Conservation (phyloP, 2,113 vertebrate genomes). For the Crotalus viridis region DNA sequence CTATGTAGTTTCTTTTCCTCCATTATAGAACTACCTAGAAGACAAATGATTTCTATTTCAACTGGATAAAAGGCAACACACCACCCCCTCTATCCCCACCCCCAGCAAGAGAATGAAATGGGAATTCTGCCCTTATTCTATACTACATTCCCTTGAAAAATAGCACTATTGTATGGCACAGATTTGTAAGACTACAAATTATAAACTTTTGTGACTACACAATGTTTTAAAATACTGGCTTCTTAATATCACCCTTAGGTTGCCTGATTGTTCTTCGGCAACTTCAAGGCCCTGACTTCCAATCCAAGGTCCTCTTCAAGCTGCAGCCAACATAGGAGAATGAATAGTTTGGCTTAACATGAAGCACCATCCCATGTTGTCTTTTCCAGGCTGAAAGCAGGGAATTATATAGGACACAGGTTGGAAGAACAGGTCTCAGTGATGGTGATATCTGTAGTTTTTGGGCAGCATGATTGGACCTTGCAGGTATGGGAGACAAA, state of each 20-base stretch:
- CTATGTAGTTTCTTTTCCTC: background rate
- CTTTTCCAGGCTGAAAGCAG: background rate
- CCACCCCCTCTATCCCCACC: background rate
- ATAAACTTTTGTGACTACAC: background rate
- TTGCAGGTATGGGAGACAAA: background rate
- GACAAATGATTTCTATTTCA: background rate
- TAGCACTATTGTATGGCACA: background rate
- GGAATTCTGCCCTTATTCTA: background rate
- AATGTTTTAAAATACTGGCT: background rate
- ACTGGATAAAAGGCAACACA: background rate
- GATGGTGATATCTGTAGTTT: background rate
- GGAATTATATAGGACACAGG: background rate
- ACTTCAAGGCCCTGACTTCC: background rate
- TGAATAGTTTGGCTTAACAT: background rate
- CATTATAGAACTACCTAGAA: background rate
- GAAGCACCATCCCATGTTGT: background rate
- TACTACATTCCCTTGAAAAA: background rate
- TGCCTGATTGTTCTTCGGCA: background rate
- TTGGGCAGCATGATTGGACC: background rate
- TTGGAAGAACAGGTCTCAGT: background rate
- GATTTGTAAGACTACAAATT: background rate
- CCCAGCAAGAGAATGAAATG: background rate
- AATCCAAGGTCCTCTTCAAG: background rate
- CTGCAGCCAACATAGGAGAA: background rate
- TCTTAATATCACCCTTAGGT: background rate